phyloP scores from a whole-genome alignment of 2,888 invertebrate species.

The Selenia dentaria region DNA sequence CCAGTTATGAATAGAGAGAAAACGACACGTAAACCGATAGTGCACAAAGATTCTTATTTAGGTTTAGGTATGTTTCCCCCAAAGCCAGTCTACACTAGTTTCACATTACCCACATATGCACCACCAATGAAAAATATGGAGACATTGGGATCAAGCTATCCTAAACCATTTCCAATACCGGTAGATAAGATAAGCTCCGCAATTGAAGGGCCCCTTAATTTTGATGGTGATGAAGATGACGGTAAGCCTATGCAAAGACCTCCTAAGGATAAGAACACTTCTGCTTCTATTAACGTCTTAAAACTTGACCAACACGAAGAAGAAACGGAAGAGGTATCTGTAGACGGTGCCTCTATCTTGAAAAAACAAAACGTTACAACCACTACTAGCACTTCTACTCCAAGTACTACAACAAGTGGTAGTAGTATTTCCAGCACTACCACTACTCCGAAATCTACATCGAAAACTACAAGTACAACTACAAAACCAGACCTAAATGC shows the following conservation, averaged over 20 bases:
- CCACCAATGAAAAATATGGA: conserved; percentile 86
- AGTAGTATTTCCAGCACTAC: conserved; percentile 37
- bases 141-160: conserved; percentile 85
- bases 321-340: conserved; percentile 66
- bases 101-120: conserved; percentile 87
- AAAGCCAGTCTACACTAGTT: conserved; percentile 86
- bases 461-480: conserved; percentile 26
- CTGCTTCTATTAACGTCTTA: conserved; percentile 68
- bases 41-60: conserved; percentile 60
- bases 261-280: conserved; percentile 78
- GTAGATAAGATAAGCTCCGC: conserved; percentile 86
- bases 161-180: conserved; percentile 88
- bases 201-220: conserved; percentile 55
- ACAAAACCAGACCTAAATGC: conserved; percentile 29
- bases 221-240: conserved; percentile 55
- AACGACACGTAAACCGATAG: conserved; percentile 56
- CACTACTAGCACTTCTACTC: conserved; percentile 32
- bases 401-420: conserved; percentile 34
- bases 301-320: conserved; percentile 63
- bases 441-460: conserved; percentile 28
- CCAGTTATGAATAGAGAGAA: conserved; percentile 60
- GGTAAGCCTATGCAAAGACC: conserved; percentile 73
- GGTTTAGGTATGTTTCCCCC: conserved; percentile 67
- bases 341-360: conserved; percentile 76
- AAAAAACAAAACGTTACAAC: conserved; percentile 59